These are phyloP conservation scores for Rhodinocichla rosea DNA, from an alignment of 2,113 vertebrate genomes.

Conservation along the genomic window DNA sequence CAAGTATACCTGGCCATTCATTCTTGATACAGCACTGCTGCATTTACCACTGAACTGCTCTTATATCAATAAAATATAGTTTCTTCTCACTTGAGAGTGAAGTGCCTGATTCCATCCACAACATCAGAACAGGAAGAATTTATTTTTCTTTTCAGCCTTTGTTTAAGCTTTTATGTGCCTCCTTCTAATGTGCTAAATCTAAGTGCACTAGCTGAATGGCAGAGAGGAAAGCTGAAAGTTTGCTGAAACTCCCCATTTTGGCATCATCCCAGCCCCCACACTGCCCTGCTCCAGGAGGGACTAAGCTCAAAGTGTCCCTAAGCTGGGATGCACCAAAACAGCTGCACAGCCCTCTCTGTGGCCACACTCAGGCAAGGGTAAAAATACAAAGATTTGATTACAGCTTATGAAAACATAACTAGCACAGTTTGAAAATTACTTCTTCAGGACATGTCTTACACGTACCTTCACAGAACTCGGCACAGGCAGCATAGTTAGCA, in stretches of 20 bases:
- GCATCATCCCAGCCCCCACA: too few relatives aligned
- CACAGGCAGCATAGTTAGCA: accelerated
- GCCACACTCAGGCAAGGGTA: not conserved
- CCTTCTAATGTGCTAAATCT: not conserved
- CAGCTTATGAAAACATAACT: not conserved
- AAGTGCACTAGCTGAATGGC: not conserved
- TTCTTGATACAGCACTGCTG: not conserved
- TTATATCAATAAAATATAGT: not conserved
- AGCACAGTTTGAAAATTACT: not conserved
- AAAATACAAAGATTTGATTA: not conserved
- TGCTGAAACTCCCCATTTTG: not conserved
- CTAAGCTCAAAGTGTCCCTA: not conserved
- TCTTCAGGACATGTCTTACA: not conserved
- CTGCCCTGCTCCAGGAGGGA: not conserved
- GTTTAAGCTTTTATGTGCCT: not conserved
- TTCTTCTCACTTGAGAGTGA: not conserved
- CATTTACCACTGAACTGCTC: not conserved
- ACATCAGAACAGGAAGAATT: not conserved
- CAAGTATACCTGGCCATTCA: not conserved
- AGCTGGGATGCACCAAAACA: not conserved
- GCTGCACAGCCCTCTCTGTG: not conserved
- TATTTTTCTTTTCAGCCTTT: not conserved
- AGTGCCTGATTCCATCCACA: not conserved
- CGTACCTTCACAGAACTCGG: not conserved
- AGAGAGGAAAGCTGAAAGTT: not conserved